Conservation (phyloP, 2,113 vertebrate species). For the Tetraodon nigroviridis region DNA sequence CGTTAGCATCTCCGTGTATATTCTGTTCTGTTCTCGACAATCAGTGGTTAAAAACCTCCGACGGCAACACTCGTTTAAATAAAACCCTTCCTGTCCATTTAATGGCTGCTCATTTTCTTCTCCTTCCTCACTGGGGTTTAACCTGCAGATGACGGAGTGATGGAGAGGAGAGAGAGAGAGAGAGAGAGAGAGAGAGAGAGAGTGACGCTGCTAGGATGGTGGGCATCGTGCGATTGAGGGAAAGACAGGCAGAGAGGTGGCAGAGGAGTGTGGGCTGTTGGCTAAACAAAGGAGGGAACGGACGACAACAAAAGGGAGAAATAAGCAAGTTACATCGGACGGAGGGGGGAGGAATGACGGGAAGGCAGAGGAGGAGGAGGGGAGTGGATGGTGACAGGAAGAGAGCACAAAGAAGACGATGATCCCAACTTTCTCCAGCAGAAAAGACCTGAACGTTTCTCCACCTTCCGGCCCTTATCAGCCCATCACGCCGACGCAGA, state of each 20-base stretch:
- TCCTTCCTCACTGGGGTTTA: constrained; percentile 7
- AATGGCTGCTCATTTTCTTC: no score
- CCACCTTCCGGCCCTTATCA: no score
- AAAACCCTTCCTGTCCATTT: no score
- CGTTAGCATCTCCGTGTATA: no score
- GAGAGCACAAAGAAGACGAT: background rate
- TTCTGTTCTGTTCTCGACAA: no score
- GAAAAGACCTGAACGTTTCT: no score
- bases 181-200: background rate
- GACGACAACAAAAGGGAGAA: constrained; percentile 13
- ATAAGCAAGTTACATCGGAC: constrained; percentile 9
- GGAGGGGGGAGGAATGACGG: constrained; percentile 16
- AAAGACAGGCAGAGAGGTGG: constrained; percentile 27
- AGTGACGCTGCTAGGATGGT: constrained; percentile 12
- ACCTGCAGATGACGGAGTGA: constrained; percentile 10
- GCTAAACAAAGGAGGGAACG: constrained; percentile 30
- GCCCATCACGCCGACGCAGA: no score
- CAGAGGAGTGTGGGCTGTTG: constrained; percentile 22
- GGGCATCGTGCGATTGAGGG: constrained; percentile 19
- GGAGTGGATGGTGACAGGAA: constrained; percentile 7
- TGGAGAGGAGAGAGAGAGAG: constrained; percentile 8
- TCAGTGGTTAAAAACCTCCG: no score
- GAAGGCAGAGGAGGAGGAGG: background rate
- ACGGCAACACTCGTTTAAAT: no score
- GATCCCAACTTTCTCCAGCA: no score